Percentiles rank a stretch among this genome's conserved stretches.
Evolutionary conservation across 2,888 invertebrate genomes (phyloP).

Genomic region (Mythimna ferrago): DNA sequence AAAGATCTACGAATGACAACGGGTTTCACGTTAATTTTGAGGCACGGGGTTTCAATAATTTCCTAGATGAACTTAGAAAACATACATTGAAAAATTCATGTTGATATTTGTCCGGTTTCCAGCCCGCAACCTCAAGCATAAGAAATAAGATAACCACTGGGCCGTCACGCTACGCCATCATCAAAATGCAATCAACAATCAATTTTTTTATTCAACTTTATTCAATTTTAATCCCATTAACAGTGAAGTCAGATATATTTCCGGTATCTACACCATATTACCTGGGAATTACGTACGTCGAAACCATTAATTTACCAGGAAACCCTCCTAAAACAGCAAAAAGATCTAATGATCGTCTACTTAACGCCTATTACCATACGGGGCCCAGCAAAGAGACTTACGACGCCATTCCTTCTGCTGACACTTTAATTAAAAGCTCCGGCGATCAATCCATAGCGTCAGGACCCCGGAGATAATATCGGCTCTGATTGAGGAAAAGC

Average conservation of each 20-base stretch:
- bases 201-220: not conserved
- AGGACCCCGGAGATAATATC: conserved; percentile 40
- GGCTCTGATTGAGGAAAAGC: conserved; percentile 46
- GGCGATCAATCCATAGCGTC: conserved; percentile 56
- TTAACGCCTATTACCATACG: conserved; percentile 63
- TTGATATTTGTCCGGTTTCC: too few relatives aligned
- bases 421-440: conserved; percentile 63
- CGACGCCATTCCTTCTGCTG: conserved; percentile 48
- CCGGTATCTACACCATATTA: not conserved
- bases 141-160: too few relatives aligned
- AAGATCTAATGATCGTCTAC: conserved; percentile 23
- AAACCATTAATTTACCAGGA: conserved; percentile 12
- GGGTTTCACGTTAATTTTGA: too few relatives aligned
- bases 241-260: not conserved
- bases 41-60: too few relatives aligned
- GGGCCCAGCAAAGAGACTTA: conserved; percentile 56
- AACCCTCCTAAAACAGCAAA: conserved; percentile 3
- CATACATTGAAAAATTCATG: too few relatives aligned
- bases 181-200: too few relatives aligned
- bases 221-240: not conserved
- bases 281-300: not conserved
- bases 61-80: too few relatives aligned
- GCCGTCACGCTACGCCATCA: too few relatives aligned
- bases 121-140: too few relatives aligned
- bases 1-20: too few relatives aligned